Conservation (phyloP, 2,888 invertebrate genomes). For the Amblyjoppa proteus region DNA sequence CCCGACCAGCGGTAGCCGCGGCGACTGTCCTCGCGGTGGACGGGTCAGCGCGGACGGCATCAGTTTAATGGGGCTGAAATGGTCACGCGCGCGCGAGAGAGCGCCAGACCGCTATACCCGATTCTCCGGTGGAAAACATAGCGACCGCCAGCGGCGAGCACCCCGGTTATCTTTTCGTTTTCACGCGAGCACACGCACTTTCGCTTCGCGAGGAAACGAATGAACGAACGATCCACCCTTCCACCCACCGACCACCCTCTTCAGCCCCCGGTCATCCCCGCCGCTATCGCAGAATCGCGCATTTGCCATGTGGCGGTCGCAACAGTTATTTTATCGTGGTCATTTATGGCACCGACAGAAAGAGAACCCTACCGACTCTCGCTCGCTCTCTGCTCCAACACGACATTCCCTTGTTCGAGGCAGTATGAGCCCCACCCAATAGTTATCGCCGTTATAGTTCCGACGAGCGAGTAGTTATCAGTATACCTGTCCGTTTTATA, state of each 20-base stretch:
- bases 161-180: constrained; percentile 68
- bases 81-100: constrained; percentile 58
- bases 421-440: constrained; percentile 53
- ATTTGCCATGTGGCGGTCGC: constrained; percentile 65
- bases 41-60: constrained; percentile 59
- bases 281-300: constrained; percentile 67
- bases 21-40: constrained; percentile 51
- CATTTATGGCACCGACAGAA: constrained; percentile 57
- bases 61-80: constrained; percentile 69
- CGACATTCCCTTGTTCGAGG: constrained; percentile 44
- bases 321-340: constrained; percentile 67
- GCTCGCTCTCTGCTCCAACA: constrained; percentile 31
- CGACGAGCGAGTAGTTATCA: constrained; percentile 54
- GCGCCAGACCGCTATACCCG: constrained; percentile 15
- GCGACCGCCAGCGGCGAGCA: constrained; percentile 23
- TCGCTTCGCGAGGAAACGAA: constrained; percentile 49
- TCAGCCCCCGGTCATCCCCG: neutral
- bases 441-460: constrained; percentile 57
- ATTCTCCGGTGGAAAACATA: constrained; percentile 43
- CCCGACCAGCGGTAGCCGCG: constrained; percentile 30
- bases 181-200: constrained; percentile 70
- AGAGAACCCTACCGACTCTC: constrained; percentile 23
- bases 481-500: constrained; percentile 42
- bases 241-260: neutral
- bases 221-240: constrained; percentile 30